Evolutionary conservation across 1,140 invertebrate species (phyloP).

Genomic region (Zaprionus ghesquierei): DNA sequence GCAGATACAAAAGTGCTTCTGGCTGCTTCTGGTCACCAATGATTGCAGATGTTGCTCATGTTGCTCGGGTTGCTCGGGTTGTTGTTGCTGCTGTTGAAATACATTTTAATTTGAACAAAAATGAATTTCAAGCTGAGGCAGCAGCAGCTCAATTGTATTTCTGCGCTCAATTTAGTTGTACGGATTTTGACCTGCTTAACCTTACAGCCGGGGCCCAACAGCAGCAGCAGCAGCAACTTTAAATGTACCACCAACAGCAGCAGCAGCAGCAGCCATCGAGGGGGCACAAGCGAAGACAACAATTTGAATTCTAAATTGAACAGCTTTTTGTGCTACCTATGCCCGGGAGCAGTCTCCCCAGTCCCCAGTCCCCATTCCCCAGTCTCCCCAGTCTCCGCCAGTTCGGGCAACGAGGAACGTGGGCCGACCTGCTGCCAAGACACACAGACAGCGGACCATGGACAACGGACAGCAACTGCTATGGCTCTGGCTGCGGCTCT

Average conservation of each 20-base stretch:
- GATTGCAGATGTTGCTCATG: constrained; percentile 15
- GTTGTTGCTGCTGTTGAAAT: constrained; percentile 45
- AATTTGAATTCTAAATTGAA: constrained; percentile 82
- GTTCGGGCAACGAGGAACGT: constrained; percentile 59
- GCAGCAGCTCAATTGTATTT: constrained; percentile 63
- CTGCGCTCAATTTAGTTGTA: constrained; percentile 81
- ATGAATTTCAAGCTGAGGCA: constrained; percentile 52
- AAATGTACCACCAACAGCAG: constrained; percentile 22
- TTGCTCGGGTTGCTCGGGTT: constrained; percentile 14
- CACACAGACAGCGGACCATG: background rate
- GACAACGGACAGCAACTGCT: constrained; percentile 30
- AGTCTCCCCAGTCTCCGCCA: constrained; percentile 30
- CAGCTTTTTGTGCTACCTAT: constrained; percentile 81
- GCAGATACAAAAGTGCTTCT: constrained; percentile 78
- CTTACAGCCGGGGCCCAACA: constrained; percentile 57
- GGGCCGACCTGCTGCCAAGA: constrained; percentile 78
- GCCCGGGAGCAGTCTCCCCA: constrained; percentile 64
- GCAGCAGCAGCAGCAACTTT: constrained; percentile 5
- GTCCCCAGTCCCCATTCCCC: background rate
- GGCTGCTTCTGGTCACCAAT: constrained; percentile 77
- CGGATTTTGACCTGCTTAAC: constrained; percentile 81
- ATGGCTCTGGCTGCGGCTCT: constrained; percentile 13
- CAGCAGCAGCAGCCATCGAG: background rate
- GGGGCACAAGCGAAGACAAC: constrained; percentile 70
- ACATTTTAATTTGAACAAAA: constrained; percentile 76